A percentile compares a stretch with the other conserved stretches of the same genome.
Evolutionary conservation across 2,888 invertebrate genomes (phyloP).

Genomic region (Allophyes oxyacanthae): DNA sequence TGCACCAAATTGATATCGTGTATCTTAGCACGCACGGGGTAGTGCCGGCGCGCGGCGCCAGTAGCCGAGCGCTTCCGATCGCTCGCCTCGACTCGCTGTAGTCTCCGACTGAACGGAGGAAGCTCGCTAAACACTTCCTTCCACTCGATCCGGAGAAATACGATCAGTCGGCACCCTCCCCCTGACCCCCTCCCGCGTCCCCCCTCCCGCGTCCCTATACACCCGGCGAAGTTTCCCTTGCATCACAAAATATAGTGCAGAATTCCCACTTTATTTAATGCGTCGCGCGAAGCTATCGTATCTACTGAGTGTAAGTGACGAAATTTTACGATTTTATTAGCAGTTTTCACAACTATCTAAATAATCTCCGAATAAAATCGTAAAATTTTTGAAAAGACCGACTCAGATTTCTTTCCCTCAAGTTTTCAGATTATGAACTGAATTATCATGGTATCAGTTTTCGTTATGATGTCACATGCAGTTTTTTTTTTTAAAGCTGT

Average conservation of each 20-base stretch:
- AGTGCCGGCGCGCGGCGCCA: conserved; percentile 11
- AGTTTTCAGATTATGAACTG: too few species aligned
- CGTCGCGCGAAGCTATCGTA: too few species aligned
- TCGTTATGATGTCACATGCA: too few species aligned
- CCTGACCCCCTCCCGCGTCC: not conserved
- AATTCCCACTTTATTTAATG: too few species aligned
- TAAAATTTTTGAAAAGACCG: too few species aligned
- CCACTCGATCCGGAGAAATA: conserved; percentile 62
- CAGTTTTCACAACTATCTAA: too few species aligned
- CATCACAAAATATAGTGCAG: conserved; percentile 1
- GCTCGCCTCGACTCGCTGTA: conserved; percentile 14
- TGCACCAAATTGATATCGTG: conserved; percentile 9
- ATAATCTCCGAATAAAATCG: too few species aligned
- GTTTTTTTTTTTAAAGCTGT: too few species aligned
- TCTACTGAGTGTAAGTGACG: too few species aligned
- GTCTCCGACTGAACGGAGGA: conserved; percentile 33
- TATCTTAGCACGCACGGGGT: not conserved
- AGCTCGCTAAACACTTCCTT: conserved; percentile 66
- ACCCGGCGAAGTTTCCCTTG: not conserved
- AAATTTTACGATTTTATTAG: too few species aligned
- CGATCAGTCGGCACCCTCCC: conserved; percentile 43
- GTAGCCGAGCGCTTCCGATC: conserved; percentile 47
- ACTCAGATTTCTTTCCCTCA: too few species aligned
- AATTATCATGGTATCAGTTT: too few species aligned
- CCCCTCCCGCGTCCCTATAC: not conserved